Evolutionary conservation across 2,113 vertebrate species (phyloP).

Genomic region (Coregonus clupeaformis): DNA sequence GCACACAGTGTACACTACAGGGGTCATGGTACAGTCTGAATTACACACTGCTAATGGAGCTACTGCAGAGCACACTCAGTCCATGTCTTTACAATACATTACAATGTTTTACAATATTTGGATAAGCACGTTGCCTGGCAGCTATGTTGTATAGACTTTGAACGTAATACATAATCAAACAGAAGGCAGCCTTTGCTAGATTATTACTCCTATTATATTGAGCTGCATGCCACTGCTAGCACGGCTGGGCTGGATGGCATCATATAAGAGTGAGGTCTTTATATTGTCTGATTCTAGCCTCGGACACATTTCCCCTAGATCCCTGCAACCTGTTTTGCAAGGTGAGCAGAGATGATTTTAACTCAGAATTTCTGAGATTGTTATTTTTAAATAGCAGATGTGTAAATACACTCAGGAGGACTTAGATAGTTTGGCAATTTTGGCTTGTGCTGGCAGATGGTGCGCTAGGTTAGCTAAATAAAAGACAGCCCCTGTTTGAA

Average conservation of each 20-base stretch:
- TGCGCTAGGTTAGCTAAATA: slow-evolving; percentile 57
- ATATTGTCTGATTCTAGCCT: background rate
- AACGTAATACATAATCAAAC: slow-evolving; percentile 46
- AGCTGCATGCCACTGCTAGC: slow-evolving; percentile 40
- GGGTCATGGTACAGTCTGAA: slow-evolving; percentile 27
- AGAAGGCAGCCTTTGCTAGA: slow-evolving; percentile 33
- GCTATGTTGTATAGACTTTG: slow-evolving; percentile 53
- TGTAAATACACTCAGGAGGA: slow-evolving; percentile 53
- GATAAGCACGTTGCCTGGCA: slow-evolving; percentile 65
- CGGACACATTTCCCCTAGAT: background rate
- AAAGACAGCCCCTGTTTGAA: slow-evolving; percentile 60
- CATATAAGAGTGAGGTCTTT: background rate
- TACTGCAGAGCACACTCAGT: slow-evolving; percentile 34
- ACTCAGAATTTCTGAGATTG: background rate
- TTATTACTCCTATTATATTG: slow-evolving; percentile 31
- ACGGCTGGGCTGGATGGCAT: background rate
- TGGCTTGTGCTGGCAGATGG: slow-evolving; percentile 40
- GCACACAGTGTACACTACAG: slow-evolving; percentile 1
- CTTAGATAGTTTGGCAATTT: slow-evolving; percentile 42
- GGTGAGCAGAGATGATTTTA: slow-evolving; percentile 12
- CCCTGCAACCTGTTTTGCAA: slow-evolving; percentile 5
- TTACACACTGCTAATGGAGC: slow-evolving; percentile 44
- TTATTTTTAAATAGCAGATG: slow-evolving; percentile 39
- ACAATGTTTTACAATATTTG: slow-evolving; percentile 69
- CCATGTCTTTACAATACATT: slow-evolving; percentile 25